A percentile compares a stretch with the other conserved stretches of the same genome.
Evolutionary conservation across 2,888 invertebrate species (phyloP).

Genomic region (Pyrochroa serraticornis): DNA sequence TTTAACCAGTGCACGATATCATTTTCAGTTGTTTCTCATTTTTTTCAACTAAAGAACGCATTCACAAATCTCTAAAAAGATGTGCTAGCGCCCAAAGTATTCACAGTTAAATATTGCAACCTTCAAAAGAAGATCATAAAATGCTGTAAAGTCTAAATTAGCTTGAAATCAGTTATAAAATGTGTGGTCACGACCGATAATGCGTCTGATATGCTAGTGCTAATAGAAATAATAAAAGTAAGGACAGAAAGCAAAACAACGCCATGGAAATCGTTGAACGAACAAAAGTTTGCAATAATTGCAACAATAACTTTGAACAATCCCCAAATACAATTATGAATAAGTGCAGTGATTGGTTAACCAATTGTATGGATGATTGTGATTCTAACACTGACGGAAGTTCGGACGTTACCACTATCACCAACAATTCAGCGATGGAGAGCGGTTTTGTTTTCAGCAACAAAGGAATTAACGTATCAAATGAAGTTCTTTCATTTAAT

Average conservation of each 20-base stretch:
- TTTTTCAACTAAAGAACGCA: too few species aligned
- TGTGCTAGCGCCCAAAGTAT: too few species aligned
- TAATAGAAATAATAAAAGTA: not conserved
- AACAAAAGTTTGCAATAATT: not conserved
- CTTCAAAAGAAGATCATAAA: too few species aligned
- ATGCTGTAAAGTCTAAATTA: too few species aligned
- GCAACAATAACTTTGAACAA: not conserved
- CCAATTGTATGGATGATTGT: conserved; percentile 4
- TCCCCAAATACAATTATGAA: not conserved
- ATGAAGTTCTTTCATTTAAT: not conserved
- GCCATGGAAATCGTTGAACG: not conserved
- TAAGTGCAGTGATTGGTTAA: conserved; percentile 22
- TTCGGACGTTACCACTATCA: conserved; percentile 23
- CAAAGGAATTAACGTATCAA: conserved; percentile 12
- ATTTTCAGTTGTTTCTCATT: too few species aligned
- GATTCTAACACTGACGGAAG: conserved; percentile 12
- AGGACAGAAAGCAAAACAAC: not conserved
- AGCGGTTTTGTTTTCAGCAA: conserved; percentile 30
- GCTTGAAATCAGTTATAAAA: too few species aligned
- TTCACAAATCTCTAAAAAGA: too few species aligned
- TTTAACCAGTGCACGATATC: too few species aligned
- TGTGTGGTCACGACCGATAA: too few species aligned
- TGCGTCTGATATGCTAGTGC: too few species aligned
- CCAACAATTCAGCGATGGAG: conserved; percentile 31
- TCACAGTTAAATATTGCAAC: too few species aligned